These are phyloP conservation scores for Camelus bactrianus DNA, from an alignment of 2,113 vertebrate genomes.

Conservation along the genomic window DNA sequence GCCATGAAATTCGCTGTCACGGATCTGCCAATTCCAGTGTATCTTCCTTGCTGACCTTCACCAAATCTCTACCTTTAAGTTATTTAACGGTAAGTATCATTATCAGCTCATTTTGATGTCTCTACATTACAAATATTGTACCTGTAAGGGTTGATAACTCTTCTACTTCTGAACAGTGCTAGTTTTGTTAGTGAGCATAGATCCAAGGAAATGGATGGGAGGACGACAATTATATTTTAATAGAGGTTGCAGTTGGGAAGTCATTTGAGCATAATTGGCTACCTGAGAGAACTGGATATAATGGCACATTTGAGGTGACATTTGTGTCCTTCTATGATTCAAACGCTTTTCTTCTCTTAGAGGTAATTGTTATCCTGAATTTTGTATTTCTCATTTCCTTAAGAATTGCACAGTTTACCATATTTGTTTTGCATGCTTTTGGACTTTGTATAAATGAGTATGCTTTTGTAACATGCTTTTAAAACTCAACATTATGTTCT, in stretches of 20 bases:
- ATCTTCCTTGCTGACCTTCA: neutral
- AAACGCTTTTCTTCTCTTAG: neutral
- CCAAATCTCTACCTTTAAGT: neutral
- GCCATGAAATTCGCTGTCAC: neutral
- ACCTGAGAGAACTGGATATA: neutral
- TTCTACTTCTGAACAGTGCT: neutral
- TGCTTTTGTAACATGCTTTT: conserved; percentile 3
- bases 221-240: neutral
- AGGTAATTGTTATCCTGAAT: neutral
- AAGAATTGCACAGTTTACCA: neutral
- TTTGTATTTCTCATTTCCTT: neutral
- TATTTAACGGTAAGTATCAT: neutral
- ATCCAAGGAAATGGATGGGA: neutral
- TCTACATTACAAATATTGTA: neutral
- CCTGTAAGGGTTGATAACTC: neutral
- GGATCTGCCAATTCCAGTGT: neutral
- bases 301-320: neutral
- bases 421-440: conserved; percentile 10
- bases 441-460: neutral
- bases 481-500: neutral
- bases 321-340: neutral
- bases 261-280: neutral
- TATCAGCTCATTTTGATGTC: conserved; percentile 46
- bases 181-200: neutral
- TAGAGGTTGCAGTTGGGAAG: neutral